Conservation (phyloP, 2,797 vertebrate genomes). For the Cynopterus sphinx region DNA sequence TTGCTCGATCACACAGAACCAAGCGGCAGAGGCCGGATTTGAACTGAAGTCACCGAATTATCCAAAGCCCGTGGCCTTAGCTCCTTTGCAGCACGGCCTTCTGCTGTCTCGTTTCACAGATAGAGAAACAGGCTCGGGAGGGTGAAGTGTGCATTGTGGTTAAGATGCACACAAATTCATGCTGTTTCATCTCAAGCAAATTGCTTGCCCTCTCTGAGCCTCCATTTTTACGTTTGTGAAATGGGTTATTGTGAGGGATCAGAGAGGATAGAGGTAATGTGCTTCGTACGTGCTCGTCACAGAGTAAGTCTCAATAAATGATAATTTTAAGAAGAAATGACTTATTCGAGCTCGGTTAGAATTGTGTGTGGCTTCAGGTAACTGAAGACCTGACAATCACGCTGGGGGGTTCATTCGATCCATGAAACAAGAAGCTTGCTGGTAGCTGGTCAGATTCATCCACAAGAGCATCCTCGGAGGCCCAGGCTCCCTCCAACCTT, state of each 20-base stretch:
- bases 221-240: neutral
- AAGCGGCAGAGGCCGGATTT: neutral
- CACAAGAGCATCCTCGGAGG: neutral
- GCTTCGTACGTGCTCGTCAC: neutral
- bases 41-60: neutral
- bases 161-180: neutral
- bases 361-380: neutral
- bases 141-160: neutral
- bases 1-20: slow-evolving; percentile 20
- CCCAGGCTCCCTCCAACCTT: fast-evolving
- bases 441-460: neutral
- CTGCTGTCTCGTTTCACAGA: neutral
- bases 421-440: neutral
- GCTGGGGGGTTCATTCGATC: neutral
- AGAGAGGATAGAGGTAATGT: neutral
- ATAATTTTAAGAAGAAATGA: neutral
- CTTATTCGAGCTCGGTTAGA: neutral
- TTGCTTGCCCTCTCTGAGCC: neutral
- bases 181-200: neutral
- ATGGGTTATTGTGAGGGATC: neutral
- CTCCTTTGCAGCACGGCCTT: neutral
- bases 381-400: neutral
- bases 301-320: neutral
- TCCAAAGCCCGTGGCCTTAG: neutral
- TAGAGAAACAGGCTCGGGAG: neutral